Base-by-base conservation (phyloP, 2,888 invertebrate genomes). In the Ferrisia virgata region DNA sequence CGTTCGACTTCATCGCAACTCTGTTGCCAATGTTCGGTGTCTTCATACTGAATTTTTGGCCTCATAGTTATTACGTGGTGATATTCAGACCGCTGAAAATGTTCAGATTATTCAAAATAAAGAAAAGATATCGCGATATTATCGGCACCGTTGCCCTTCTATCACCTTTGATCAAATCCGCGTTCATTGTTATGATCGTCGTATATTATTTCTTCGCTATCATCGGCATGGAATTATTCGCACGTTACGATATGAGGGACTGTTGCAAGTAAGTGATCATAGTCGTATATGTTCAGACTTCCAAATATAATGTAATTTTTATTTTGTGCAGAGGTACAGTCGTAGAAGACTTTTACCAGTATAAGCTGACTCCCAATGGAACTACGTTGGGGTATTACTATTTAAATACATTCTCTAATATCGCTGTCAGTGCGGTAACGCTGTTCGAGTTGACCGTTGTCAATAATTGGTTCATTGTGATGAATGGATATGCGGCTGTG, bases 381-480 rank as follows among this genome's bases (percentile, higher is more conserved):
- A 93, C 93, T 13, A 91, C 92, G 0, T 90, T 93, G 81, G 94
- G 94, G n/a, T 95, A 94, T 89, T 96, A 96, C 89, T 96, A 95
- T 88, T 90, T 96, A 78, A 96, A 96, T 89, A 95, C 94, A 87
- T 96, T 96, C 89, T 92, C 93, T 88, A 93, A 95, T 89, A 90
- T 96, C 15, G 89, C 95, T 85, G 92, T 92, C 8, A 94, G 94
- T 87, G 92, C 93, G 78, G 94, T 96, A 86, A 96, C 96, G 0
- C 89, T 96, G 86, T 96, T 96, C 89, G 96, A 96, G 89, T 89
- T 96, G 87, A 96, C 96, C 0, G 95, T 96, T 13, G 95, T 96
- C 85, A 96, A 96, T 89, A 96, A 96, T 89, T 96, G 96, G 96
- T 96, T 96, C 87, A 94, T 96, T 85, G 91, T 95, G 31, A 96